Evolutionary conservation across 2,113 vertebrate species (phyloP).

Genomic region (Malurus alboscapulatus): DNA sequence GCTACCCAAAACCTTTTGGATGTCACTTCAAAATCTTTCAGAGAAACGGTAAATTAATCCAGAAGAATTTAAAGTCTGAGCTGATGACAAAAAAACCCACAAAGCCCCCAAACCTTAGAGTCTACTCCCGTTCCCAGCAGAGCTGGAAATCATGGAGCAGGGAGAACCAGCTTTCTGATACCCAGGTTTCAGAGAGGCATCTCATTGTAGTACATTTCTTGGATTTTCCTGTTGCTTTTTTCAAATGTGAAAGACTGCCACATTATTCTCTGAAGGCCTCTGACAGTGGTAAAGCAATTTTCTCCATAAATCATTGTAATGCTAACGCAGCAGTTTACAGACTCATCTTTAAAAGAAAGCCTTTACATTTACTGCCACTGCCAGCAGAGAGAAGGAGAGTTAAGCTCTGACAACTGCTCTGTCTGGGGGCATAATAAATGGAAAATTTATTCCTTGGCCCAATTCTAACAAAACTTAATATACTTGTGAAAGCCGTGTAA

Average conservation of each 20-base stretch:
- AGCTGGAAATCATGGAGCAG: neutral
- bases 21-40: neutral
- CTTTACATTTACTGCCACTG: constrained; percentile 37
- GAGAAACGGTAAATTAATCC: neutral
- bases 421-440: constrained; percentile 16
- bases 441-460: constrained; percentile 22
- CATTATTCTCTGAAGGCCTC: constrained; percentile 38
- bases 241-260: neutral
- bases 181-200: neutral
- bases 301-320: constrained; percentile 56
- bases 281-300: constrained; percentile 56
- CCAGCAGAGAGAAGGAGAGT: neutral
- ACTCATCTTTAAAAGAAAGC: constrained; percentile 47
- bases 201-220: neutral
- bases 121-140: neutral
- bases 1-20: neutral
- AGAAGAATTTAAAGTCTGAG: neutral
- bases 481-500: neutral
- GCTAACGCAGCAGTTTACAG: constrained; percentile 58
- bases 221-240: neutral
- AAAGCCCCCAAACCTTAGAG: neutral
- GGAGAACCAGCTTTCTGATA: neutral
- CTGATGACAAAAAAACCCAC: neutral
- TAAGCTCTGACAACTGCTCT: constrained; percentile 19
- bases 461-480: constrained; percentile 1